A percentile compares a stretch with the other conserved stretches of the same genome.
Evolutionary conservation across 2,113 vertebrate species (phyloP).

Genomic region (Cariama cristata): DNA sequence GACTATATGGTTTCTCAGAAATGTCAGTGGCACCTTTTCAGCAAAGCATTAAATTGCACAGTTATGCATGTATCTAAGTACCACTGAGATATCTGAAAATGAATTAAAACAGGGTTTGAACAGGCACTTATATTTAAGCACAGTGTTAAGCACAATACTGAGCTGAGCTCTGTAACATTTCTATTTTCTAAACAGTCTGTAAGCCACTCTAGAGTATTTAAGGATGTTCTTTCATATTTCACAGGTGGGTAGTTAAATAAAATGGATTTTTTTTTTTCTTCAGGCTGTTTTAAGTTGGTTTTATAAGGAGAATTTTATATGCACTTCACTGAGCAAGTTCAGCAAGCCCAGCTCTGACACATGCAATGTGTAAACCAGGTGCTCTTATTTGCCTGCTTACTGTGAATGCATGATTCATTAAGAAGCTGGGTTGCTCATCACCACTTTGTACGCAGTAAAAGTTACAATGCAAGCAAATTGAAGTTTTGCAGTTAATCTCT

Average conservation of each 20-base stretch:
- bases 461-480: not conserved
- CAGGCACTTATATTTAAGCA: not conserved
- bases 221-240: conserved; percentile 38
- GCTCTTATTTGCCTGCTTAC: not conserved
- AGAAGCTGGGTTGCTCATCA: not conserved
- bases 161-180: not conserved
- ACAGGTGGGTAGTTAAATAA: conserved; percentile 43
- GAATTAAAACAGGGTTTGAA: not conserved
- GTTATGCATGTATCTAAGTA: not conserved
- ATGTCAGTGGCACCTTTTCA: not conserved
- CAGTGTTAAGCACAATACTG: not conserved
- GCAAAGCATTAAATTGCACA: not conserved
- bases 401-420: not conserved
- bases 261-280: conserved; percentile 32
- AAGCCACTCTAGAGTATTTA: not conserved
- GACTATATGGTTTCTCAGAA: not conserved
- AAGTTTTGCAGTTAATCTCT: not conserved
- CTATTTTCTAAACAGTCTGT: not conserved
- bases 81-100: not conserved
- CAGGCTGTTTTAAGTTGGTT: conserved; percentile 12
- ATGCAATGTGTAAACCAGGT: not conserved
- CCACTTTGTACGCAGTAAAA: not conserved
- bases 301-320: conserved; percentile 33
- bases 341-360: not conserved
- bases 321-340: not conserved